A percentile compares a stretch with the other conserved stretches of the same genome.
Evolutionary conservation across 2,888 invertebrate genomes (phyloP).

Genomic region (Troglohyphantes excavatus): DNA sequence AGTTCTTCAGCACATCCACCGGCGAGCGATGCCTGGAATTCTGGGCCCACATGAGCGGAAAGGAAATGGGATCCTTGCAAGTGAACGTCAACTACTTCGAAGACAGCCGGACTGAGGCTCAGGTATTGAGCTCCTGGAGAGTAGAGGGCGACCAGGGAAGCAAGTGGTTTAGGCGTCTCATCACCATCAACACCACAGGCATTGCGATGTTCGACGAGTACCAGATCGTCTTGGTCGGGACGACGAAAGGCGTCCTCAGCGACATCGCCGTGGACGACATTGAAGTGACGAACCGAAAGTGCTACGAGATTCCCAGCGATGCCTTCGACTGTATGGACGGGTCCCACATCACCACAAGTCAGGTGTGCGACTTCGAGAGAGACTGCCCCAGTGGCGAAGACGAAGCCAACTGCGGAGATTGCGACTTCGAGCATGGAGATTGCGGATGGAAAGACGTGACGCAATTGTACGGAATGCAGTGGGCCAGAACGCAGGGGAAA

Average conservation of each 20-base stretch:
- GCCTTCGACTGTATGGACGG: conserved; percentile 74
- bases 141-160: conserved; percentile 57
- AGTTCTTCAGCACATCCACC: conserved; percentile 70
- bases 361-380: conserved; percentile 82
- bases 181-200: conserved; percentile 53
- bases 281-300: conserved; percentile 53
- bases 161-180: conserved; percentile 59
- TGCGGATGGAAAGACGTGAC: conserved; percentile 76
- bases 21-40: conserved; percentile 72
- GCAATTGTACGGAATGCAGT: neutral
- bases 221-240: conserved; percentile 73
- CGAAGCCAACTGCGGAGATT: conserved; percentile 82
- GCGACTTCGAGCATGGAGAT: conserved; percentile 77
- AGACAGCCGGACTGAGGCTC: neutral
- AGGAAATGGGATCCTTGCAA: conserved; percentile 70
- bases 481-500: conserved; percentile 51
- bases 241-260: conserved; percentile 73
- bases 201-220: conserved; percentile 64
- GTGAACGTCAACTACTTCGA: conserved; percentile 64
- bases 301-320: conserved; percentile 62
- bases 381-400: conserved; percentile 83
- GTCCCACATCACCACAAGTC: conserved; percentile 29
- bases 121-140: conserved; percentile 8
- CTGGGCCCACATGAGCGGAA: conserved; percentile 78
- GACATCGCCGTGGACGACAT: conserved; percentile 80